A percentile compares a stretch with the other conserved stretches of the same genome.
These are phyloP conservation scores for Planococcus citri DNA, from an alignment of 1,140 invertebrate species.

Conservation along the genomic window DNA sequence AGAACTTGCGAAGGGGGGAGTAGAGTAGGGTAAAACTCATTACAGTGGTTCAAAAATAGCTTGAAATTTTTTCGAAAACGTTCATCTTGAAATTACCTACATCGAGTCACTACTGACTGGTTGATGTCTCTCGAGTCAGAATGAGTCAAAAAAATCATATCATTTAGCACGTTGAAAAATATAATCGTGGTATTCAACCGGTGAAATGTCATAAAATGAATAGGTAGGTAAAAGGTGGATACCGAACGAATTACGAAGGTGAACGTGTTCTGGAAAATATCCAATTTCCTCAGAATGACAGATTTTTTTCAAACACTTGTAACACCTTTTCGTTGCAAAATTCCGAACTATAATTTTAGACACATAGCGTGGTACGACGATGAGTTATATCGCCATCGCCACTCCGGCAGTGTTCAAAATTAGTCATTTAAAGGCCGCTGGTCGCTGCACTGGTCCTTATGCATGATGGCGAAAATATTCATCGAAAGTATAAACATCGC, in stretches of 20 bases:
- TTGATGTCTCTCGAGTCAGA: no score
- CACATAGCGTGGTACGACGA: neutral
- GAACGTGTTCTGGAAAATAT: neutral
- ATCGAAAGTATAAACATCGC: no score
- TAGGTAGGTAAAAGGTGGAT: neutral
- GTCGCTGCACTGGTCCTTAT: no score
- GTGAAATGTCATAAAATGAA: neutral
- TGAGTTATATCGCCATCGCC: neutral
- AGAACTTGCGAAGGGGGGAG: no score
- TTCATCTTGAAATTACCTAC: neutral
- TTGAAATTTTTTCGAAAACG: neutral
- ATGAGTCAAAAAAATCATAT: neutral
- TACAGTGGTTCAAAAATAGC: neutral
- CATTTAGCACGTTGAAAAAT: neutral
- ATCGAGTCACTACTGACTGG: no score
- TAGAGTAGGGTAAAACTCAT: neutral
- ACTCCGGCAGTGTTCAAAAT: no score
- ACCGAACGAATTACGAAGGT: no score
- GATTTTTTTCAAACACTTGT: neutral
- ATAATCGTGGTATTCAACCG: no score
- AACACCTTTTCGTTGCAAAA: neutral
- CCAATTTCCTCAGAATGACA: neutral
- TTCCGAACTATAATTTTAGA: neutral
- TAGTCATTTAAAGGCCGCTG: no score
- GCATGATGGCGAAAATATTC: no score